Conservation (phyloP, 92 coral and sea anemone species). For the Diadumene lineata region DNA sequence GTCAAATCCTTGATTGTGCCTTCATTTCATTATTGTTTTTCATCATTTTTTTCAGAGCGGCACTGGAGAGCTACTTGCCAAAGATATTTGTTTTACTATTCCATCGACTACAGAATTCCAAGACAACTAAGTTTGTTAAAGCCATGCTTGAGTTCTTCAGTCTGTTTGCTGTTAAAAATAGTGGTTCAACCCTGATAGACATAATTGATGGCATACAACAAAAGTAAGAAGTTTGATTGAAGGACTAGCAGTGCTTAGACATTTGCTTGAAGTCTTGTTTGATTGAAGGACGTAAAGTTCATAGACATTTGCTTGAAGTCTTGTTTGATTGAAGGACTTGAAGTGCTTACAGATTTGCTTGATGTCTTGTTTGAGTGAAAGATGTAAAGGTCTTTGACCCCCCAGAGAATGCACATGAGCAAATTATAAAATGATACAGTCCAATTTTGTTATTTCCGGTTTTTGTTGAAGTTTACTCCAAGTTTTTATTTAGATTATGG, state of each 20-base stretch:
- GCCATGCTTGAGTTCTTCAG: slow-evolving; percentile 89
- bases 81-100: slow-evolving; percentile 82
- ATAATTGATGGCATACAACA: slow-evolving; percentile 77
- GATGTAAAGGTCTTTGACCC: too few relatives aligned
- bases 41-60: slow-evolving; percentile 9
- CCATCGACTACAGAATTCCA: slow-evolving; percentile 91
- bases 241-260: background rate
- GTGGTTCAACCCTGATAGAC: slow-evolving; percentile 69
- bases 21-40: too few relatives aligned
- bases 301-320: too few relatives aligned
- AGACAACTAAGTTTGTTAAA: slow-evolving; percentile 95
- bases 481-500: too few relatives aligned
- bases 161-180: slow-evolving; percentile 84
- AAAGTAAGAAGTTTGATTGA: slow-evolving; percentile 63
- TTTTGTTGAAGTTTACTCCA: too few relatives aligned
- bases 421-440: too few relatives aligned
- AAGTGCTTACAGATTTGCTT: too few relatives aligned
- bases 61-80: slow-evolving; percentile 67
- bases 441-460: too few relatives aligned
- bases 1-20: background rate
- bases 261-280: background rate
- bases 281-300: too few relatives aligned
- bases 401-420: too few relatives aligned
- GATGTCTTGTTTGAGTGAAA: too few relatives aligned
- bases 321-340: too few relatives aligned